Conservation (phyloP, 2,113 vertebrate species). For the Anthoscopus minutus region DNA sequence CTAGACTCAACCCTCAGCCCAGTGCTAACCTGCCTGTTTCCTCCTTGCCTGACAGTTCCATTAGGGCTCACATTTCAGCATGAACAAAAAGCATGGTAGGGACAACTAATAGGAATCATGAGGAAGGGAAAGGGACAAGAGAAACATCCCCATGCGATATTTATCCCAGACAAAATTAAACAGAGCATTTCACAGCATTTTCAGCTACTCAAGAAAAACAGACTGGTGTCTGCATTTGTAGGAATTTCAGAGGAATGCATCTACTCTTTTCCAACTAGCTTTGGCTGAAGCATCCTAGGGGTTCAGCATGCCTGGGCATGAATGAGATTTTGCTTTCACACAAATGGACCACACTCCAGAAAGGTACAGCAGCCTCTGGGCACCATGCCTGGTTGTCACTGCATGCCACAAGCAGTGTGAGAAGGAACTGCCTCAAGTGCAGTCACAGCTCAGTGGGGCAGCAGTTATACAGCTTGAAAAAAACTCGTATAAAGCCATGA, state of each 20-base stretch:
- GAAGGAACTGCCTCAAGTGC: background rate
- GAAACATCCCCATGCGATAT: background rate
- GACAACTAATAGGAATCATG: background rate
- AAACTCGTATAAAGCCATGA: background rate
- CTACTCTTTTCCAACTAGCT: background rate
- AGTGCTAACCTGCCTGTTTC: rapidly evolving
- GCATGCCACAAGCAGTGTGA: background rate
- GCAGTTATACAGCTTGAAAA: background rate
- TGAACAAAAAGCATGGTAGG: background rate
- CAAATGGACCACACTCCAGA: background rate
- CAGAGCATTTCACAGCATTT: background rate
- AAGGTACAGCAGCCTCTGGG: background rate
- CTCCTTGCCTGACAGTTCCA: background rate
- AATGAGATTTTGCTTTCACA: background rate
- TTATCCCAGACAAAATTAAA: background rate
- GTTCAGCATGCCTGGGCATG: background rate
- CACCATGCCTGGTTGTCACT: background rate
- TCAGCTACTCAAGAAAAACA: background rate
- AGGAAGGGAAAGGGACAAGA: background rate
- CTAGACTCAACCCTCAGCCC: background rate
- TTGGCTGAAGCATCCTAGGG: background rate
- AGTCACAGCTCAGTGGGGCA: background rate
- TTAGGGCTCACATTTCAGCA: background rate
- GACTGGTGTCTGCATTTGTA: background rate
- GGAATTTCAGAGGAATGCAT: background rate